Percentiles rank a stretch among this genome's conserved stretches.
Evolutionary conservation across 2,888 invertebrate genomes (phyloP).

Genomic region (Nomada flava): DNA sequence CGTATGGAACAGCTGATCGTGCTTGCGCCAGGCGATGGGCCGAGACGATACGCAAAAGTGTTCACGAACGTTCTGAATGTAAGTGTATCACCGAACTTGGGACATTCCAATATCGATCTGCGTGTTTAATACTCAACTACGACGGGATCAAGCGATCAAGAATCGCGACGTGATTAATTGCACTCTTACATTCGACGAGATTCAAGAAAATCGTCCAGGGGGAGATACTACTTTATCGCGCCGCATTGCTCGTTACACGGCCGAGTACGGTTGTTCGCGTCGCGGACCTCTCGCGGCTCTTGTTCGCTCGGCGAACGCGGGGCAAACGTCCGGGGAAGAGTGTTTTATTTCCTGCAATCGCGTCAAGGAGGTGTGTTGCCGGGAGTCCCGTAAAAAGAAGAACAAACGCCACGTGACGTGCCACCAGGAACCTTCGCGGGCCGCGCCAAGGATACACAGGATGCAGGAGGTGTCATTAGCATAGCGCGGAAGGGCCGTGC

Average conservation of each 20-base stretch:
- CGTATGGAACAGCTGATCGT: too few species aligned
- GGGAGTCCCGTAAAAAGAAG: slow-evolving; percentile 57
- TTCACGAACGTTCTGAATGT: too few species aligned
- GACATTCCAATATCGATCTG: too few species aligned
- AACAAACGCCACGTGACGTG: slow-evolving; percentile 55
- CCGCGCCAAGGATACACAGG: slow-evolving; percentile 72
- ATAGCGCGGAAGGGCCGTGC: slow-evolving; percentile 74
- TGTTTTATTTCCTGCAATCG: slow-evolving; percentile 71
- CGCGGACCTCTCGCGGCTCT: slow-evolving; percentile 22
- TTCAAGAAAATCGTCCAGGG: slow-evolving; percentile 23
- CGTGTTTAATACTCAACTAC: too few species aligned
- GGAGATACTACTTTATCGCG: slow-evolving; percentile 38
- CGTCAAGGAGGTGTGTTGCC: slow-evolving; percentile 69
- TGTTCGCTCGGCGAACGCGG: slow-evolving; percentile 40
- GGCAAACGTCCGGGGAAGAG: slow-evolving; percentile 58
- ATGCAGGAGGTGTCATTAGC: slow-evolving; percentile 80
- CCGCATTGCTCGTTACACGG: slow-evolving; percentile 46
- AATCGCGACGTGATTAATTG: slow-evolving; percentile 9
- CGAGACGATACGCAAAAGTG: too few species aligned
- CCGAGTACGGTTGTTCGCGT: slow-evolving; percentile 38
- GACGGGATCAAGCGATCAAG: too few species aligned
- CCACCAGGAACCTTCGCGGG: slow-evolving; percentile 65
- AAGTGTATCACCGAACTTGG: too few species aligned
- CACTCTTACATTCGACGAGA: slow-evolving; percentile 2
- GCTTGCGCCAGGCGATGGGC: too few species aligned